phyloP scores from a whole-genome alignment of 2,888 invertebrate species.

The Rosalia funebris region DNA sequence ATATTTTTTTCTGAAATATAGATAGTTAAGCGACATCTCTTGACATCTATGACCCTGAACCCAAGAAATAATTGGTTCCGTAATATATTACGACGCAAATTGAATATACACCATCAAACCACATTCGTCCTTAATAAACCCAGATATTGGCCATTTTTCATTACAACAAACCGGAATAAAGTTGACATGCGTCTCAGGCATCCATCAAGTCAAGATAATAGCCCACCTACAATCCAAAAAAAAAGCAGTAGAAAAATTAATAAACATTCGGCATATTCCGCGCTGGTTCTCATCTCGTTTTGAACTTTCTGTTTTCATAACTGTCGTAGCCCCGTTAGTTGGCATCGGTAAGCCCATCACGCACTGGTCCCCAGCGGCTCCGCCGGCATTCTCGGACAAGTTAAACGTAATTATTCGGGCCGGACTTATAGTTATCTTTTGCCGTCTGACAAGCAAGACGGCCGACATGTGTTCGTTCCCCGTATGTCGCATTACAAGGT shows the following conservation, averaged over 20 bases:
- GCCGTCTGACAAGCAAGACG: too few species aligned
- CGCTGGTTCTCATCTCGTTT: slow-evolving; percentile 4
- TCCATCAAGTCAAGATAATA: slow-evolving; percentile 18
- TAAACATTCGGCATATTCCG: slow-evolving; percentile 17
- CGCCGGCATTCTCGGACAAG: slow-evolving; percentile 28
- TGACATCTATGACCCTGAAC: too few species aligned
- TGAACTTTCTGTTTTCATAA: slow-evolving; percentile 11
- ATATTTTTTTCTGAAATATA: too few species aligned
- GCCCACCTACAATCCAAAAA: slow-evolving; percentile 17
- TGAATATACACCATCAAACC: slow-evolving; percentile 1
- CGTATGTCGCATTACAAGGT: neutral
- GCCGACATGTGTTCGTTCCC: slow-evolving; percentile 6
- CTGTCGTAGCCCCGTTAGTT: slow-evolving; percentile 13
- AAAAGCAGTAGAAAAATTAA: neutral
- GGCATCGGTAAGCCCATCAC: slow-evolving; percentile 20
- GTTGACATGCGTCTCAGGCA: neutral
- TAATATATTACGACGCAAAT: neutral
- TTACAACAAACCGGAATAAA: slow-evolving; percentile 7
- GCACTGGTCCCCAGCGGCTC: slow-evolving; percentile 16
- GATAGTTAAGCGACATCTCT: too few species aligned
- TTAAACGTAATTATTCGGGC: slow-evolving; percentile 28
- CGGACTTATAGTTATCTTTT: slow-evolving; percentile 15
- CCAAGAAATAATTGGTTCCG: neutral
- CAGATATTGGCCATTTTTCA: neutral
- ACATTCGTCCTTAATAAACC: neutral